Conservation (phyloP, 2,113 vertebrate species). For the Dicentrarchus labrax region DNA sequence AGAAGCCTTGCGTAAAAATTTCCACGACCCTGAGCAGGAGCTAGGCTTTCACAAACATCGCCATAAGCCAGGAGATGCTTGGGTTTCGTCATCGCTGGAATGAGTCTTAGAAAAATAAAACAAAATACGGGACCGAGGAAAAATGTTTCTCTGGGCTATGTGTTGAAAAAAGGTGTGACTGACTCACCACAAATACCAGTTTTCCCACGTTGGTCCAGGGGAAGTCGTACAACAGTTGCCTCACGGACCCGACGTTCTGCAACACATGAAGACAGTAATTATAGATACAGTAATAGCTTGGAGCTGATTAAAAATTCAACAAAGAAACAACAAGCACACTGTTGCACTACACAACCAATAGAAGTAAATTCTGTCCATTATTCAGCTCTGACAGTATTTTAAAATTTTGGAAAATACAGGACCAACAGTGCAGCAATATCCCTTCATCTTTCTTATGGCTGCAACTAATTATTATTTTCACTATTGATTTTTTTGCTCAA, state of each 20-base stretch:
- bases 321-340: too few relatives aligned
- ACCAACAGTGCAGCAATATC: too few relatives aligned
- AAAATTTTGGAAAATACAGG: too few relatives aligned
- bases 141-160: conserved; percentile 2
- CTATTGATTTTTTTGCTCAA: too few relatives aligned
- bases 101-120: neutral
- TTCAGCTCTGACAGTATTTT: neutral
- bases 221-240: conserved; percentile 96
- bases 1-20: conserved; percentile 46
- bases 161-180: conserved; percentile 5
- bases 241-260: conserved; percentile 92
- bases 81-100: conserved; percentile 14
- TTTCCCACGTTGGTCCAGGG: conserved; percentile 99
- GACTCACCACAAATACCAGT: conserved; percentile 97
- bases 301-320: too few relatives aligned
- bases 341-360: too few relatives aligned
- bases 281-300: neutral
- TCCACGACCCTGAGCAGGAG: conserved; percentile 53
- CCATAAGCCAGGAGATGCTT: conserved; percentile 3
- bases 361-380: neutral
- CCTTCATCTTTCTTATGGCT: too few relatives aligned
- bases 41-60: conserved; percentile 29
- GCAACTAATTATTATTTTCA: too few relatives aligned
- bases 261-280: conserved; percentile 33
- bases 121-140: neutral